These are phyloP conservation scores for Crypturellus undulatus DNA, from an alignment of 2,113 vertebrate species.

Conservation along the genomic window DNA sequence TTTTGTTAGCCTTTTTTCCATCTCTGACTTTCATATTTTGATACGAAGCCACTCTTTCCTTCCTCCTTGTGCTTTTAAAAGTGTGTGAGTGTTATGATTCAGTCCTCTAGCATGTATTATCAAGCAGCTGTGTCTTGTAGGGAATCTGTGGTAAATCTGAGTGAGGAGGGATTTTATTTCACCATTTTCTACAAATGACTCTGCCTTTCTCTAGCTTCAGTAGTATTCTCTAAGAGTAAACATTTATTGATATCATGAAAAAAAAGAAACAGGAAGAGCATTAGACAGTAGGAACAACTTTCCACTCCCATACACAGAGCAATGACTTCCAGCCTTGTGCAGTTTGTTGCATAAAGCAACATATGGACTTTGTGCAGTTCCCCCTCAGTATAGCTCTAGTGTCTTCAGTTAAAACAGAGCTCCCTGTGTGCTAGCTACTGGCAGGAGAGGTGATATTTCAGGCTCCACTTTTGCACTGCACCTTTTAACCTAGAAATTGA, in stretches of 20 bases:
- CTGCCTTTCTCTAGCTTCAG: background rate
- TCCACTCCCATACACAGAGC: background rate
- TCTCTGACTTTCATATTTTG: background rate
- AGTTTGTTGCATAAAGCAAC: background rate
- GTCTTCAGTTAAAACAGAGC: background rate
- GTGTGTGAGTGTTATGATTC: background rate
- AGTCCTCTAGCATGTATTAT: background rate
- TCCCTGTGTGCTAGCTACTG: background rate
- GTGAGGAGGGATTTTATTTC: background rate
- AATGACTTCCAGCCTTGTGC: background rate
- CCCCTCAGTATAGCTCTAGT: accelerated
- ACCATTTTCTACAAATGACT: background rate
- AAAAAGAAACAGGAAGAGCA: background rate
- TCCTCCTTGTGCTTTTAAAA: background rate
- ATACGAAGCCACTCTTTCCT: background rate
- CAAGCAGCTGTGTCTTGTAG: background rate
- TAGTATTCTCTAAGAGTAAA: background rate
- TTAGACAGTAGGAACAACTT: background rate
- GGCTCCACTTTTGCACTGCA: background rate
- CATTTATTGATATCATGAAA: background rate
- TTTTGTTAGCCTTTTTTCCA: background rate
- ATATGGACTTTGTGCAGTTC: background rate
- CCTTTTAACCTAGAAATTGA: background rate
- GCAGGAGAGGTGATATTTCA: background rate
- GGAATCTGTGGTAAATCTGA: background rate